Conservation (phyloP, 2,797 vertebrate species). For the Hydrolagus colliei region DNA sequence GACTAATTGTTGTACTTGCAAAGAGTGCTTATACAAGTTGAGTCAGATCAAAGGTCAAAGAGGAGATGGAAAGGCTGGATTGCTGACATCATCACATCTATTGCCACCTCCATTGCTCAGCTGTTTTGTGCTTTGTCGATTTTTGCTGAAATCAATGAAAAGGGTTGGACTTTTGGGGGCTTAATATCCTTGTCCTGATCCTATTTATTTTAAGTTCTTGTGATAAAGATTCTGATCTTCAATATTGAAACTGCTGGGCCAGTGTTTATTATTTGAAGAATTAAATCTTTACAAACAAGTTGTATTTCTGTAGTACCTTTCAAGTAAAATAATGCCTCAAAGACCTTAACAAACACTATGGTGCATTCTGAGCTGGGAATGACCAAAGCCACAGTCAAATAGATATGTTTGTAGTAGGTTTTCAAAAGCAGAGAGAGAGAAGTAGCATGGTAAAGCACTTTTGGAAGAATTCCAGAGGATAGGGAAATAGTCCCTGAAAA, state of each 20-base stretch:
- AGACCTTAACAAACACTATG: not conserved
- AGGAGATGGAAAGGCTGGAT: conserved; percentile 50
- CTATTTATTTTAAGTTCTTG: too few species aligned
- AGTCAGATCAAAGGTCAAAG: conserved; percentile 54
- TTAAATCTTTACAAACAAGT: not conserved
- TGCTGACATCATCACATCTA: conserved; percentile 49
- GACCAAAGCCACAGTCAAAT: not conserved
- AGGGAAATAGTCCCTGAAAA: not conserved
- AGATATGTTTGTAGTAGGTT: not conserved
- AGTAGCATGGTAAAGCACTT: not conserved
- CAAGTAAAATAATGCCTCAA: not conserved
- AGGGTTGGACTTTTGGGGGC: too few species aligned
- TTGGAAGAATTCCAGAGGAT: not conserved
- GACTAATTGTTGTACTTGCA: conserved; percentile 45
- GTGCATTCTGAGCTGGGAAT: not conserved
- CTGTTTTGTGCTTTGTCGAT: conserved; percentile 51
- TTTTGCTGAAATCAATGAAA: conserved; percentile 50
- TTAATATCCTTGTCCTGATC: too few species aligned
- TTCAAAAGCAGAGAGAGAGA: not conserved
- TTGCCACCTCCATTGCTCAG: conserved; percentile 58
- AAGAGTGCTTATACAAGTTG: conserved; percentile 55
- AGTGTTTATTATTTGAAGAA: not conserved
- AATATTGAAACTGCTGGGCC: not conserved
- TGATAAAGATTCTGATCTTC: conserved; percentile 19
- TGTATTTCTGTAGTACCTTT: not conserved